Base-by-base conservation (phyloP, 2,797 vertebrate genomes). In the Lerista edwardsae region DNA sequence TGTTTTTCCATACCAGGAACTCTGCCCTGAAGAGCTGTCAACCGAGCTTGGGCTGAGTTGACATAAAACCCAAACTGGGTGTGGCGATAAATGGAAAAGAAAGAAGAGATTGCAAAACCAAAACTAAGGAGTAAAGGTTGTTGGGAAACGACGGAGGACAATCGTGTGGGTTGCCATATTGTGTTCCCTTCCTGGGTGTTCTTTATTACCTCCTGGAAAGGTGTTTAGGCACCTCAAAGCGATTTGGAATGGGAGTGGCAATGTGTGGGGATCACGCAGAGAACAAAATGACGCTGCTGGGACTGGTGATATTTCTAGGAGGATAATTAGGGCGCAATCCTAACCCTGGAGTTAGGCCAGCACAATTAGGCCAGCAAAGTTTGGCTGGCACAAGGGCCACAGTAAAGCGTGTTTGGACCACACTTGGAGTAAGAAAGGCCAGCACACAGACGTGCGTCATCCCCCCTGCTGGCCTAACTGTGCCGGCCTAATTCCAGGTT, bases 141-240 rank as follows among this genome's bases (percentile, higher is more conserved):
- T 83, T 75, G 34, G 78, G 77, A 84, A 74, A 29, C 6, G 23
- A 6, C 25, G 88, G 19, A 14, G 73, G 81, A 59, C 57, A 88
- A 55, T 71, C 67, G 79, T 69, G 44, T 68, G 29, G 85, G 15
- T 74, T 91, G 34, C 69, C 80, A 76, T 62, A 2, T 82, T 88
- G 80, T 73, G 36, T 23, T 84, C 83, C 80, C 82, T 75, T 65
- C 23, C 2, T 85, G 59, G 23, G 27, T 80, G 25, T 73, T 82
- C 75, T 85, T 55, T 86, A 36, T 51, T 85, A 86, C 68, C 51
- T 25, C 3, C 51, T 64, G 21, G 86, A 39, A 57, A 86, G 14
- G 68, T 61, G 29, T 19, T 39, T 44, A 65, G 59, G 34, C 39
- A 44, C 36, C 44, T 69, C 69, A 74, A 47, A 72, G 15, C 36